Evolutionary conservation across 1,140 invertebrate species (phyloP), one percentile per base, ranked within the genome.

Genomic region (Drosophila triauraria): DNA sequence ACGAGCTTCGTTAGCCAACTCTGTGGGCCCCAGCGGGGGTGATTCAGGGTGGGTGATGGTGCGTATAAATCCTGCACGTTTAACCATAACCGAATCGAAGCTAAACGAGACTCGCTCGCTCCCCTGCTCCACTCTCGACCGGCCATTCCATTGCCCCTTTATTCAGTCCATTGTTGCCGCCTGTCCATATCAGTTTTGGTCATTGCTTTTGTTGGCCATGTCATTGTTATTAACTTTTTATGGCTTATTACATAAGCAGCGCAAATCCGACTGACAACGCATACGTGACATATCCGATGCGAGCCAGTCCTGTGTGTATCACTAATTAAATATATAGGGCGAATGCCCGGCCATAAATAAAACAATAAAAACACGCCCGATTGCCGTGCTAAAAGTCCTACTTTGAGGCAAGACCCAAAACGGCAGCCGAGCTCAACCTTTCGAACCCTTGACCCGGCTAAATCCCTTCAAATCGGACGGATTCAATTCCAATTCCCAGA

Each of bases 201-300:
- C 67, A 38, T 71, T 78, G 65, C 76, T 47, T 78, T 67, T 64
- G 78, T 75, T 61, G 80, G 25, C 84, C 72, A 78, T 83, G 84
- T 84, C 84, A 87, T 87, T 87, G 84, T 87, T 87, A 87, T 87
- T 87, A 87, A 87, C 84, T 87, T 84, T 87, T 88, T 87, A 87
- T 90, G 85, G 84, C 84, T 87, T 87, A 87, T 87, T 90, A 78
- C 78, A 87, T 87, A 87, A 87, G 85, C 85, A 78, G 65, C 81
- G 65, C 58, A 87, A 87, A 88, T 84, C 85, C 84, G 57, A 51
- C 54, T 72, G 70, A 67, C 84, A 80, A 72, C 72, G 76, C 78
- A 71, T 76, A 88, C 85, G 84, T 87, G 84, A 88, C 84, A 75
- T 62, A 72, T 65, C 80, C 48, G 38, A 8, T 10, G 10, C 12